Base-by-base conservation (phyloP, 2,113 vertebrate genomes). In the Octodon degus region DNA sequence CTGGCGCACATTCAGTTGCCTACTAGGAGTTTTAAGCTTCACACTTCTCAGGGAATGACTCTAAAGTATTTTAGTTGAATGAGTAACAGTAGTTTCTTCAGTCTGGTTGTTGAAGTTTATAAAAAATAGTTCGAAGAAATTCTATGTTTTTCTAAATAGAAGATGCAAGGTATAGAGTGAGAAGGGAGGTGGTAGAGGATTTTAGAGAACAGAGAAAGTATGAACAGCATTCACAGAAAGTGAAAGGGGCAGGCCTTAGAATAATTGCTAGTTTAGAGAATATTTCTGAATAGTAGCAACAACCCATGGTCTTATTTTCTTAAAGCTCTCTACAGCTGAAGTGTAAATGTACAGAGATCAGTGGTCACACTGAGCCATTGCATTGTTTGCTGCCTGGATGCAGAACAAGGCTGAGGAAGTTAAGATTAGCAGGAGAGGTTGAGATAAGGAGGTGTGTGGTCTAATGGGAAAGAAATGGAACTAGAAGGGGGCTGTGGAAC, bases 21-120 rank as follows among this genome's bases (percentile, higher is more conserved):
- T 94, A 22, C 65, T 72, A 97, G 79, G 24, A 93, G 81, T 86
- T 93, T 87, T 80, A 92, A 93, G 86, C 65, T 86, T 90, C 62
- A 47, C 6, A 32, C 72, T 94, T 88, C 83, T 68, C 37, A 93
- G 50, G 84, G 9, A 95, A 47, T 91, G 65, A 86, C 60, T 60
- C n/a, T 85, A 40, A 91, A 94, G 80, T 84, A 90, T 53, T 89
- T 74, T 82, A 93, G n/a, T 96, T 25, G 27, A 81, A 7, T 79
- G 65, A 60, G 63, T 86, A 74, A 86, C 37, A 19, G 7, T 32
- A 68, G 34, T 84, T 79, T 83, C 12, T 91, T 90, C 40, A 43
- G 43, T 27, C 43, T 83, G 90, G 30, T 55, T 63, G 13, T 85
- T 90, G 68, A 85, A 83, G 50, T 79, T 94, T 74, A 67, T 80